phyloP scores from a whole-genome alignment of 2,797 vertebrate genomes.

The Schizopygopsis malacanthus region DNA sequence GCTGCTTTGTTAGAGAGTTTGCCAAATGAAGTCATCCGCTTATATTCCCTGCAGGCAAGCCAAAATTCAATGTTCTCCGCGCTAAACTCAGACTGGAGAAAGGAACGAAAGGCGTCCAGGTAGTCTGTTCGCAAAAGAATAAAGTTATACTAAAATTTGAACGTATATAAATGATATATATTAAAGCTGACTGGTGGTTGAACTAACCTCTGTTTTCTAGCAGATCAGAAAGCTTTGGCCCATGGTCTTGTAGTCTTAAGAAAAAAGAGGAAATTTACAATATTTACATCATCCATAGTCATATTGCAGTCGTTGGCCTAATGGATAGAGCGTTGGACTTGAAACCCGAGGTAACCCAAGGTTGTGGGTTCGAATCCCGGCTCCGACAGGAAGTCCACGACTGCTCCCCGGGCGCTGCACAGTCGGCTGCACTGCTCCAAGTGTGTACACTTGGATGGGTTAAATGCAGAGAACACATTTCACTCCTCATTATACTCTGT shows the following conservation, averaged over 20 bases:
- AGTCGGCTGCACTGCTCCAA: too few species aligned
- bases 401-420: too few species aligned
- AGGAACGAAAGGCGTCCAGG: slow-evolving; percentile 82
- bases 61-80: slow-evolving; percentile 94
- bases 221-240: slow-evolving; percentile 64
- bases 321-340: too few species aligned
- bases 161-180: neutral
- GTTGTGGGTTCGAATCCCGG: too few species aligned
- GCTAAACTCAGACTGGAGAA: slow-evolving; percentile 88
- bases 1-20: slow-evolving; percentile 79
- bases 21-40: slow-evolving; percentile 67
- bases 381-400: too few species aligned
- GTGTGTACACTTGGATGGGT: too few species aligned
- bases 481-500: too few species aligned
- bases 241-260: slow-evolving; percentile 26
- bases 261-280: neutral
- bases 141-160: neutral
- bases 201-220: slow-evolving; percentile 73
- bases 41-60: slow-evolving; percentile 89
- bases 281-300: neutral
- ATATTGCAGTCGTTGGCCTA: too few species aligned
- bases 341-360: too few species aligned
- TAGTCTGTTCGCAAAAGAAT: slow-evolving; percentile 71
- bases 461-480: too few species aligned
- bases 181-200: neutral